These are phyloP conservation scores for Murina feae DNA, from an alignment of 2,113 vertebrate species.

Conservation along the genomic window DNA sequence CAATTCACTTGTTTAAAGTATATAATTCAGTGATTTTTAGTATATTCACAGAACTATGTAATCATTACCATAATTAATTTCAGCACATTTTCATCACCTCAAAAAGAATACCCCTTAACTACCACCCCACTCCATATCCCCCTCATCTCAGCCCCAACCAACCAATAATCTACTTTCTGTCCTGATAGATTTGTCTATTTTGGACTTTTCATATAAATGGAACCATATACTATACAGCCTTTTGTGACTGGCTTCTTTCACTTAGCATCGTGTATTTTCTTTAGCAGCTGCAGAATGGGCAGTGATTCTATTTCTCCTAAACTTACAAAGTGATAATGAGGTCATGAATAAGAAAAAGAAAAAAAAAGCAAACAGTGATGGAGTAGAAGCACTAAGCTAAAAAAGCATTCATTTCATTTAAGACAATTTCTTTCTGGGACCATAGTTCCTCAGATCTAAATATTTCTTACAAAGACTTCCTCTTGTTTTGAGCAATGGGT, in stretches of 20 bases:
- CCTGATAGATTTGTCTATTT: neutral
- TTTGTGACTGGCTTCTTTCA: neutral
- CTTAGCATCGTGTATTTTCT: neutral
- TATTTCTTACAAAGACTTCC: neutral
- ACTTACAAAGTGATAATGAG: neutral
- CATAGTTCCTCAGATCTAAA: neutral
- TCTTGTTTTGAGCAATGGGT: neutral
- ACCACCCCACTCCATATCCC: neutral
- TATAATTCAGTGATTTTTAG: neutral
- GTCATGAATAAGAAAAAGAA: neutral
- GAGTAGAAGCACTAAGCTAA: neutral
- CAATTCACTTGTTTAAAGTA: neutral
- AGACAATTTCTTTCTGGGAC: conserved; percentile 15
- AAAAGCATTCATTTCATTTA: neutral
- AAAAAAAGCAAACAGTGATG: neutral
- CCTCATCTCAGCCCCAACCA: neutral
- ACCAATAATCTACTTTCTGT: neutral
- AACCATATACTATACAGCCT: neutral
- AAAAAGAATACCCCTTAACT: neutral
- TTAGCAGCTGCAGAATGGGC: neutral
- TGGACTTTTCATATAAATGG: neutral
- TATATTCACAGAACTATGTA: neutral
- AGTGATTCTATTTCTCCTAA: neutral
- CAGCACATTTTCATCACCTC: neutral
- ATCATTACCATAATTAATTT: neutral